phyloP scores from a whole-genome alignment of 2,888 invertebrate species.

The Pasiphila rectangulata region DNA sequence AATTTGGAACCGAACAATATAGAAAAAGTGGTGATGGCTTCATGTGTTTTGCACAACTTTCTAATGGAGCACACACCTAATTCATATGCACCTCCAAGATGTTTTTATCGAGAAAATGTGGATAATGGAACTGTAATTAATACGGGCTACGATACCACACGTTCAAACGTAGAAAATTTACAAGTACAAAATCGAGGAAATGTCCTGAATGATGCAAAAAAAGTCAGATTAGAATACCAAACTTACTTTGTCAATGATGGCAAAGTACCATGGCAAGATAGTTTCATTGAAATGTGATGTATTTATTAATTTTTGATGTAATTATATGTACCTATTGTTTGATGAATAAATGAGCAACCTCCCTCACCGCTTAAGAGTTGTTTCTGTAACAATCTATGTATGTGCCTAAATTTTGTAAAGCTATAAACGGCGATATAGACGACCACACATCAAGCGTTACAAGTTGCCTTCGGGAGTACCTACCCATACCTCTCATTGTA shows the following conservation, averaged over 20 bases:
- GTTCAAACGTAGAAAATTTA: slow-evolving; percentile 22
- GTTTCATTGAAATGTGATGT: slow-evolving; percentile 9
- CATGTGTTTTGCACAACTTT: slow-evolving; percentile 24
- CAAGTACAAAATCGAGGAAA: slow-evolving; percentile 24
- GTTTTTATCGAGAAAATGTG: slow-evolving; percentile 26
- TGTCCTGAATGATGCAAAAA: slow-evolving; percentile 13
- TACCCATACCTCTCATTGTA: slow-evolving; percentile 6
- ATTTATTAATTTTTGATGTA: slow-evolving; percentile 13
- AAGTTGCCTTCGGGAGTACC: slow-evolving; percentile 10
- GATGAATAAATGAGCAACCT: slow-evolving; percentile 9
- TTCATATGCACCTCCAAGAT: slow-evolving; percentile 23
- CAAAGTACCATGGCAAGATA: slow-evolving; percentile 27
- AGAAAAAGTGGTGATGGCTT: slow-evolving; percentile 27
- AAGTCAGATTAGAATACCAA: slow-evolving; percentile 16
- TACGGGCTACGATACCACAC: slow-evolving; percentile 19
- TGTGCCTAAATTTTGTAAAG: slow-evolving; percentile 10
- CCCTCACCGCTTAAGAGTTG: slow-evolving; percentile 10
- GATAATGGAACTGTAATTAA: slow-evolving; percentile 11
- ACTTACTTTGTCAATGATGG: slow-evolving; percentile 23
- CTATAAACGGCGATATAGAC: slow-evolving; percentile 8
- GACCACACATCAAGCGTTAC: slow-evolving; percentile 11
- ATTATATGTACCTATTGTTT: slow-evolving; percentile 6
- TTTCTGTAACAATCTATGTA: slow-evolving; percentile 11
- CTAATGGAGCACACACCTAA: slow-evolving; percentile 21
- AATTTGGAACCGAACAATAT: slow-evolving; percentile 29